Evolutionary conservation across 2,888 invertebrate species (phyloP).

Genomic region (Anaspis maculata): DNA sequence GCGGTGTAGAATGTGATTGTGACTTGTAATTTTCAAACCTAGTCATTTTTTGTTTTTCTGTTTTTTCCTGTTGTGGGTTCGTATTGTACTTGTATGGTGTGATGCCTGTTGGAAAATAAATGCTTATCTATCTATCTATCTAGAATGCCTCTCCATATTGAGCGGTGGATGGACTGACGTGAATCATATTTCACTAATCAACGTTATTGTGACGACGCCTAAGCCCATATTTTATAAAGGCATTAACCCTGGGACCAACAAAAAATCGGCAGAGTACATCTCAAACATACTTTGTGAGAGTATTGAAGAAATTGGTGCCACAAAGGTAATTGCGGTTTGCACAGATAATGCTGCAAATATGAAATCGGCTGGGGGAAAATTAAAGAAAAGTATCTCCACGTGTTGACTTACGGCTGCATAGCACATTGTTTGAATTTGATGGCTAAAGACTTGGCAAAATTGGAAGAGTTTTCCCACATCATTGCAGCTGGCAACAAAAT

Average conservation of each 20-base stretch:
- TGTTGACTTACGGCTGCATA: slow-evolving; percentile 7
- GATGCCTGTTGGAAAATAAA: too few species aligned
- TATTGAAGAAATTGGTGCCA: slow-evolving; percentile 4
- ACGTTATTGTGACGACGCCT: neutral
- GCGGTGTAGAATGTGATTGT: too few species aligned
- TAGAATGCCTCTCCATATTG: neutral
- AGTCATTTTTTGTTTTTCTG: too few species aligned
- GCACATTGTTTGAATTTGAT: slow-evolving; percentile 9
- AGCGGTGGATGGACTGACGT: neutral
- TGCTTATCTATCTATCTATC: too few species aligned
- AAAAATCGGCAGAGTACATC: slow-evolving; percentile 6
- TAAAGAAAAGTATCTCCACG: slow-evolving; percentile 6
- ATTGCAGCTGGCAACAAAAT: neutral
- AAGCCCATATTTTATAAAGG: slow-evolving; percentile 3
- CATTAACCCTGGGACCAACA: slow-evolving; percentile 2
- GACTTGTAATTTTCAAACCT: too few species aligned
- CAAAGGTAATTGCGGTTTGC: slow-evolving; percentile 4
- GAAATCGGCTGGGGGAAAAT: slow-evolving; percentile 6
- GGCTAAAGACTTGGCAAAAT: slow-evolving; percentile 4
- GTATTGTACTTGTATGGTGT: too few species aligned
- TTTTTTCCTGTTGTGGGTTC: too few species aligned
- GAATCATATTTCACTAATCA: neutral
- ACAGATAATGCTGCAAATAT: slow-evolving; percentile 9
- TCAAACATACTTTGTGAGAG: slow-evolving; percentile 1
- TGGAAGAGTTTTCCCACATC: neutral